A percentile compares a stretch with the other conserved stretches of the same genome.
Evolutionary conservation across 2,888 invertebrate genomes (phyloP).

Genomic region (Zygogramma bicolorata): DNA sequence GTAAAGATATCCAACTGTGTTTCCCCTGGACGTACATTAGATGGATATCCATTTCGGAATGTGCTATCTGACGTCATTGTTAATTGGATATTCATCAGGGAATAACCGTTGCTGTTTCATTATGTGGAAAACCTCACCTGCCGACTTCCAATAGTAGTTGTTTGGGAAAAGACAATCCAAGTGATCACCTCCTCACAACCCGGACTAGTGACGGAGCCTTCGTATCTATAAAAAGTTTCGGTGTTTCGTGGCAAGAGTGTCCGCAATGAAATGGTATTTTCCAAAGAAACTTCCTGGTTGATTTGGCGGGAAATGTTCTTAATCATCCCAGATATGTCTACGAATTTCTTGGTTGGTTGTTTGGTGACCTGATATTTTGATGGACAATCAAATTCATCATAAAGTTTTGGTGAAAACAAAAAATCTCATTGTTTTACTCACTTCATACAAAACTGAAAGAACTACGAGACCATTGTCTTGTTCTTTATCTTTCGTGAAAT

Average conservation of each 20-base stretch:
- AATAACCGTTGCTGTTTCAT: no score
- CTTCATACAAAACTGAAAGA: slow-evolving; percentile 74
- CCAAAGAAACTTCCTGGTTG: neutral
- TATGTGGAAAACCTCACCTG: slow-evolving; percentile 46
- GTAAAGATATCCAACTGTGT: no score
- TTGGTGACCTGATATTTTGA: no score
- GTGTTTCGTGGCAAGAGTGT: slow-evolving; percentile 63
- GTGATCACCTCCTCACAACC: slow-evolving; percentile 78
- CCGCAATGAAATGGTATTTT: neutral
- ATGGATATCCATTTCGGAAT: no score
- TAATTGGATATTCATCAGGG: no score
- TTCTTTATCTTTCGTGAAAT: slow-evolving; percentile 68
- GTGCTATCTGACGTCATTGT: no score
- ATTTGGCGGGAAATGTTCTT: neutral
- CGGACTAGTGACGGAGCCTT: slow-evolving; percentile 83
- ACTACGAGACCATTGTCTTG: slow-evolving; percentile 74
- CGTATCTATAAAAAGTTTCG: slow-evolving; percentile 69
- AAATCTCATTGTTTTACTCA: no score
- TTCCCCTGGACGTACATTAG: no score
- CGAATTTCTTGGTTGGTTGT: neutral
- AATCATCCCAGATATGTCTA: neutral
- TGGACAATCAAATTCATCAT: no score
- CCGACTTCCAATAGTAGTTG: slow-evolving; percentile 67
- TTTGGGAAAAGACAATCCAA: slow-evolving; percentile 76
- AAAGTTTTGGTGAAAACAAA: no score